These are phyloP conservation scores for Megaceryle maxima DNA, from an alignment of 2,113 vertebrate species.

Conservation along the genomic window DNA sequence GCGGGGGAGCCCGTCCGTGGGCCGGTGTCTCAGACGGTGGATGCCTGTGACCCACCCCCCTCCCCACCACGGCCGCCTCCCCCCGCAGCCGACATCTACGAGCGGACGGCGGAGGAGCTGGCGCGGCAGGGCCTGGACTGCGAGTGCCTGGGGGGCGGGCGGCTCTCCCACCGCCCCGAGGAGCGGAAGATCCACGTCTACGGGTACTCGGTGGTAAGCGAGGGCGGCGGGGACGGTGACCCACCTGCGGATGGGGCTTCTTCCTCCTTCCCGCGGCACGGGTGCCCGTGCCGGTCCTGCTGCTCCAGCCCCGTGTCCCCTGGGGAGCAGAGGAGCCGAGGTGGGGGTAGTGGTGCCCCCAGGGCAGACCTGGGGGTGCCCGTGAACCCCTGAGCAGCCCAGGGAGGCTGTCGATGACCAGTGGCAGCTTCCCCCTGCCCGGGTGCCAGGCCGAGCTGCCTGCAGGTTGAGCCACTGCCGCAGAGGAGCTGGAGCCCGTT, in stretches of 20 bases:
- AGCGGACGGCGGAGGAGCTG: slow-evolving; percentile 75
- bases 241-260: not conserved
- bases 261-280: not conserved
- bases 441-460: not conserved
- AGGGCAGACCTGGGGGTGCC: not conserved
- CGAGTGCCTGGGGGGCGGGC: slow-evolving; percentile 90
- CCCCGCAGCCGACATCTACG: slow-evolving; percentile 86
- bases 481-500: rapidly evolving
- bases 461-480: rapidly evolving
- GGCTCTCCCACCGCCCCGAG: slow-evolving; percentile 81
- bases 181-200: slow-evolving; percentile 90
- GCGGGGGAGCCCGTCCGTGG: not conserved
- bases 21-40: not conserved
- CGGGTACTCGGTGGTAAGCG: slow-evolving; percentile 90
- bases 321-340: not conserved
- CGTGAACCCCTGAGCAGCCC: not conserved
- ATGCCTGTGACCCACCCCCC: not conserved
- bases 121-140: slow-evolving; percentile 16
- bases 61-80: not conserved
- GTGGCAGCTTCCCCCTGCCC: too few relatives aligned
- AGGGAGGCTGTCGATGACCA: not conserved
- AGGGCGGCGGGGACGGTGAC: not conserved
- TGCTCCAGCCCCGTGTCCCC: not conserved
- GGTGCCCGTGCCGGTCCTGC: rapidly evolving
- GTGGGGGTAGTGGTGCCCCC: rapidly evolving